phyloP scores from a whole-genome alignment of 2,113 vertebrate species.

The Brachyhypopomus gauderio region DNA sequence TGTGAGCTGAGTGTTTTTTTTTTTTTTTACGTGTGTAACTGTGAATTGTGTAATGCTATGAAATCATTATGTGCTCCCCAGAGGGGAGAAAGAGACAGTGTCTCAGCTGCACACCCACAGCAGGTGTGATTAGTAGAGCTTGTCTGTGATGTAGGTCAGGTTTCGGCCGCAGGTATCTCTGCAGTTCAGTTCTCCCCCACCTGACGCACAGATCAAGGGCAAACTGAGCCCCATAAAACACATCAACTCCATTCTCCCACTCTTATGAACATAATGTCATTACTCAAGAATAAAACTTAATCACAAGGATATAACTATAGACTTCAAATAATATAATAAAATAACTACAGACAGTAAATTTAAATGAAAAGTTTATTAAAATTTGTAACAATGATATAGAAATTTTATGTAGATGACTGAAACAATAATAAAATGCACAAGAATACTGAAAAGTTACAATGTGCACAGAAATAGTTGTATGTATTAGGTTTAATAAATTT shows the following conservation, averaged over 20 bases:
- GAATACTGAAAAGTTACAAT: too few species aligned
- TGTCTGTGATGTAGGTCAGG: background rate
- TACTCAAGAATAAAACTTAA: background rate
- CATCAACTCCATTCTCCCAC: too few species aligned
- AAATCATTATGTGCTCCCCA: conserved; percentile 8
- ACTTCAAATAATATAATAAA: too few species aligned
- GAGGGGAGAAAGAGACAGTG: background rate
- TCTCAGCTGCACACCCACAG: background rate
- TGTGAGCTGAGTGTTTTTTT: background rate
- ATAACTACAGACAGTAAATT: too few species aligned
- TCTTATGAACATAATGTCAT: background rate
- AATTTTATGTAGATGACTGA: too few species aligned
- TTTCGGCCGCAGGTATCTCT: background rate
- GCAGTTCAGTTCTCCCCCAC: background rate
- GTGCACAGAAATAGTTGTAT: too few species aligned
- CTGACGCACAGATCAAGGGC: background rate
- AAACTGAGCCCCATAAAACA: background rate
- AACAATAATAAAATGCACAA: too few species aligned
- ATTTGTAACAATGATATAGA: too few species aligned
- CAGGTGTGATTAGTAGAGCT: background rate
- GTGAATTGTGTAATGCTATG: conserved; percentile 27
- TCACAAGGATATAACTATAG: too few species aligned
- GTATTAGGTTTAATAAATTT: too few species aligned
- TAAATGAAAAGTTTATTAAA: too few species aligned
- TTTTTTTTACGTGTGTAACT: background rate